Base-by-base conservation (phyloP, 2,888 invertebrate species). In the Orthosia gracilis region DNA sequence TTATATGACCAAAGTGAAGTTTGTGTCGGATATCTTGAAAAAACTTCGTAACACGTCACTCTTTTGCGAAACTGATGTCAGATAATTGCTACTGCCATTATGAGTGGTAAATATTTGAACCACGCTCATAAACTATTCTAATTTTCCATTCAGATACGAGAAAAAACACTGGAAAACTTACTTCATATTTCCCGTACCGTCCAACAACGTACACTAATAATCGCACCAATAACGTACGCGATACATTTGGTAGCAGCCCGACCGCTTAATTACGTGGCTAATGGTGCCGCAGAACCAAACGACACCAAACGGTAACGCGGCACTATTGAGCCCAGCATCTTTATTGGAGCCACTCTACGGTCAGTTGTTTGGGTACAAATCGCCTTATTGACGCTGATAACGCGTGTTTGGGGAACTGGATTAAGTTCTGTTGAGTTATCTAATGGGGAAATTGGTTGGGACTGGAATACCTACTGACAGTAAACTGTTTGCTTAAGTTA, bases 201-300 rank as follows among this genome's bases (percentile, higher is more conserved):
- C 9, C 17, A 23, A 79, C 83, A 85, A 67, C 82, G 91, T 52
- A 0, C n/a, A 86, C 85, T 73, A 84, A 66, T 84, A 75, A 87
- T 86, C 69, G 23, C n/a, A 66, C 70, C 82, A 79, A 84, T 88
- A 87, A 85, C 78, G 90, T 88, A 80, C 88, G 83, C 79, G 84
- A 85, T 85, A 86, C 82, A 86, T 89, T 86, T 88, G 86, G 91
- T 90, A 91, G 92, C 90, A 86, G 86, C 73, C 84, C 85, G 83
- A 87, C 87, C 85, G 82, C 87, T 86, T 89, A 89, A 91, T 89
- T 89, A 89, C 84, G 69, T 52, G 76, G 73, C 83, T 86, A 86
- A 86, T 86, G 83, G 80, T 26, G 55, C 62, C 73, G 47, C 67
- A 62, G 78, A 49, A 76, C 63, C 63, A n/a, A 66, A 69, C 71